Conservation (phyloP, 2,113 vertebrate species). For the Ifrita kowaldi region DNA sequence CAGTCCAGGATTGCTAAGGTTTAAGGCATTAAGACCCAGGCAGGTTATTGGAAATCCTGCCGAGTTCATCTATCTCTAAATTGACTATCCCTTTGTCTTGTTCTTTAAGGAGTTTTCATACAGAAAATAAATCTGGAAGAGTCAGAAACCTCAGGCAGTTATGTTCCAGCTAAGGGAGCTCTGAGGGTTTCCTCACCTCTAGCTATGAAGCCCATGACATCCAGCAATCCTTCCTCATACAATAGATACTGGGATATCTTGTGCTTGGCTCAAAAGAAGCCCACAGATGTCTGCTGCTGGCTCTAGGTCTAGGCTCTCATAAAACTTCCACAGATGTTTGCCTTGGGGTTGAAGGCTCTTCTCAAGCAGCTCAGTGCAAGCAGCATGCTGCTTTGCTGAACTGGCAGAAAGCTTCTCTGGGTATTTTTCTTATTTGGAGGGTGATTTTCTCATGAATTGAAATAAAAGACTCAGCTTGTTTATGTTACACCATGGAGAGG, state of each 20-base stretch:
- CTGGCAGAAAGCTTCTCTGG: background rate
- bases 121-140: background rate
- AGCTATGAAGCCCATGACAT: background rate
- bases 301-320: background rate
- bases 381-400: background rate
- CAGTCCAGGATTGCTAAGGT: background rate
- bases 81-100: background rate
- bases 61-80: background rate
- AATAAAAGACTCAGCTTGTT: background rate
- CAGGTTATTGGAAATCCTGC: background rate
- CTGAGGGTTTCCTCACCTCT: background rate
- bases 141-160: background rate
- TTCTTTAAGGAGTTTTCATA: background rate
- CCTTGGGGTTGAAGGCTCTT: background rate
- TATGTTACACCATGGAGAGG: background rate
- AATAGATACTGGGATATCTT: background rate
- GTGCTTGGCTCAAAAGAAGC: background rate
- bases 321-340: constrained; percentile 17
- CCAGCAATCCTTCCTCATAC: background rate
- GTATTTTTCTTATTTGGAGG: background rate
- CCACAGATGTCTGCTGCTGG: background rate
- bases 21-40: background rate
- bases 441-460: background rate
- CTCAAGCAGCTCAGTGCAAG: background rate
- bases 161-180: background rate